phyloP scores from a whole-genome alignment of 2,113 vertebrate genomes.

The Willisornis vidua region DNA sequence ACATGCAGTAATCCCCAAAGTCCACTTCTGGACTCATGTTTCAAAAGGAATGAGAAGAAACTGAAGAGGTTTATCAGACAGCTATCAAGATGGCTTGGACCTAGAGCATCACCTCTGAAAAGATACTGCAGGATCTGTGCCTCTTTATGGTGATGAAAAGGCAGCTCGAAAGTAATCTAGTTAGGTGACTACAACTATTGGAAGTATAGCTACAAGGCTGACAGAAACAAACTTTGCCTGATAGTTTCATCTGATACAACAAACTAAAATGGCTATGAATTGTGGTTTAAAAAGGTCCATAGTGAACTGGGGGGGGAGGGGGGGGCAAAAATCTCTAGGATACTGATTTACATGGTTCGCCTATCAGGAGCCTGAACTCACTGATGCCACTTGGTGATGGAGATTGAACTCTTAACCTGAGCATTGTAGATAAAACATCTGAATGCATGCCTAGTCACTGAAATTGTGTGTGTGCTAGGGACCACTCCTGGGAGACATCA shows the following conservation, averaged over 20 bases:
- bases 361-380: background rate
- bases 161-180: background rate
- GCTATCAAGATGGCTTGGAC: background rate
- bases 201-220: background rate
- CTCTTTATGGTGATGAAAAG: background rate
- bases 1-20: background rate
- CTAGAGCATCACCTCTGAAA: background rate
- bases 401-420: background rate
- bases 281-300: background rate
- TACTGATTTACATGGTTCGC: background rate
- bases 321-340: background rate
- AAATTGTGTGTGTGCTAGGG: background rate
- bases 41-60: background rate
- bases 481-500: background rate
- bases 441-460: too few species aligned
- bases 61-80: background rate
- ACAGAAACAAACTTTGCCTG: background rate
- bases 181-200: background rate
- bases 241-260: background rate
- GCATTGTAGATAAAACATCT: background rate
- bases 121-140: background rate
- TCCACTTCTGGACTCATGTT: background rate
- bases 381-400: background rate
- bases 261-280: background rate
- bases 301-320: background rate